phyloP scores from a whole-genome alignment of 2,797 vertebrate genomes.

The Euthynnus affinis region DNA sequence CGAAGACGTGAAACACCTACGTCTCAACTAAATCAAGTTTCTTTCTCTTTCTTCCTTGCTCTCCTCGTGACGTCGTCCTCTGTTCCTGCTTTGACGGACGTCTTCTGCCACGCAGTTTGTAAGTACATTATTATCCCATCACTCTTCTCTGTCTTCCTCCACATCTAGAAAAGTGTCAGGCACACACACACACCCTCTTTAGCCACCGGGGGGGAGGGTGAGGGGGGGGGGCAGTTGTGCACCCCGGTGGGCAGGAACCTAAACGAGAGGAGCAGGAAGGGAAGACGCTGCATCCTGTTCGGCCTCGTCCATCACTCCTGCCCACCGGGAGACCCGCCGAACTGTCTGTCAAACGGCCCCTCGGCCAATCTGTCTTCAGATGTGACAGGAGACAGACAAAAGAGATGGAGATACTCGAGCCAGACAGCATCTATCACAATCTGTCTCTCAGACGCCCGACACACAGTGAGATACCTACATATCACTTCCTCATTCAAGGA shows the following conservation, averaged over 20 bases:
- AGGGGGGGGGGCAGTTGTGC: no score
- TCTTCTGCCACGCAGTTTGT: conserved; percentile 85
- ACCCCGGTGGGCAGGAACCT: conserved; percentile 68
- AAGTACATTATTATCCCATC: conserved; percentile 85
- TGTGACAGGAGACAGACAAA: conserved; percentile 79
- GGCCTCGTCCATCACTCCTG: conserved; percentile 83
- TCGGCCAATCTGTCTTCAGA: conserved; percentile 77
- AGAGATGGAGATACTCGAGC: conserved; percentile 74
- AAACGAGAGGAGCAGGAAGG: conserved; percentile 75
- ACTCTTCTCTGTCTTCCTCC: conserved; percentile 68
- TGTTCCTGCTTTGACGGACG: conserved; percentile 66
- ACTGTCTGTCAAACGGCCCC: conserved; percentile 73
- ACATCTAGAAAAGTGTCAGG: conserved; percentile 50
- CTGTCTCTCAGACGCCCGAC: conserved; percentile 66
- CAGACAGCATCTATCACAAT: conserved; percentile 83
- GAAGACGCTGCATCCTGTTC: conserved; percentile 84
- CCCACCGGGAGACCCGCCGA: conserved; percentile 68
- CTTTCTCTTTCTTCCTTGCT: conserved; percentile 41
- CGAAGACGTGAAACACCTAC: conserved; percentile 30
- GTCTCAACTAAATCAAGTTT: conserved; percentile 14
- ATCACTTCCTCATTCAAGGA: conserved; percentile 8
- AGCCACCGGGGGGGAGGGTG: conserved; percentile 36
- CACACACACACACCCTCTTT: conserved; percentile 55
- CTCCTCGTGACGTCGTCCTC: conserved; percentile 26
- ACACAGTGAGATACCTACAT: conserved; percentile 13